Conservation (phyloP, 2,888 invertebrate species). For the Entomobrya proxima region DNA sequence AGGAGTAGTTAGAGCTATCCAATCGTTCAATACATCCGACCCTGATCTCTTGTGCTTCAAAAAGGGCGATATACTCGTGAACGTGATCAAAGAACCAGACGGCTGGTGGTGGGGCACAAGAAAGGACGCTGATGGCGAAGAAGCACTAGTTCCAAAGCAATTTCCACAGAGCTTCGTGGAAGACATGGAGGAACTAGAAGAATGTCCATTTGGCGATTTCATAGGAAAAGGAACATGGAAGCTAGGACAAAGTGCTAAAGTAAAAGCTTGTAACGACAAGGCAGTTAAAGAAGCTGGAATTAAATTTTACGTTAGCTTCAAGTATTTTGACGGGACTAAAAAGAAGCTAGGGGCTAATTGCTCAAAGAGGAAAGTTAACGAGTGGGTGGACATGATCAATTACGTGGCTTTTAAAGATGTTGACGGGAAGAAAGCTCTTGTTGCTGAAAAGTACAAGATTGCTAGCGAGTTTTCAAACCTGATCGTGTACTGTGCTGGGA, state of each 20-base stretch:
- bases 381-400: constrained; percentile 52
- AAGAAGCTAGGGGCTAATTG: constrained; percentile 34
- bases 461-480: constrained; percentile 34
- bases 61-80: constrained; percentile 34
- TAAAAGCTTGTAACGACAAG: constrained; percentile 33
- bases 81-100: constrained; percentile 27
- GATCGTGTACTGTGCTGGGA: constrained; percentile 2
- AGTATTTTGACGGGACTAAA: constrained; percentile 20
- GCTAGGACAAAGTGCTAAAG: neutral
- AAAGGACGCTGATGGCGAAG: neutral
- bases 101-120: constrained; percentile 47
- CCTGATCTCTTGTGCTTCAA: constrained; percentile 11
- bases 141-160: neutral
- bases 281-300: neutral
- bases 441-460: constrained; percentile 32
- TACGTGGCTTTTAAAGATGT: neutral
- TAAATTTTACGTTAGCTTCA: constrained; percentile 29
- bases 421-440: neutral
- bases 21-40: constrained; percentile 14
- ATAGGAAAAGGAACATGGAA: neutral
- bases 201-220: constrained; percentile 13
- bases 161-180: constrained; percentile 44
- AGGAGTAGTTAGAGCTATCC: constrained; percentile 26
- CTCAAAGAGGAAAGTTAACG: constrained; percentile 30
- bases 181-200: constrained; percentile 34